These are phyloP conservation scores for Anoura caudifer DNA, from an alignment of 2,113 vertebrate species.

Conservation along the genomic window DNA sequence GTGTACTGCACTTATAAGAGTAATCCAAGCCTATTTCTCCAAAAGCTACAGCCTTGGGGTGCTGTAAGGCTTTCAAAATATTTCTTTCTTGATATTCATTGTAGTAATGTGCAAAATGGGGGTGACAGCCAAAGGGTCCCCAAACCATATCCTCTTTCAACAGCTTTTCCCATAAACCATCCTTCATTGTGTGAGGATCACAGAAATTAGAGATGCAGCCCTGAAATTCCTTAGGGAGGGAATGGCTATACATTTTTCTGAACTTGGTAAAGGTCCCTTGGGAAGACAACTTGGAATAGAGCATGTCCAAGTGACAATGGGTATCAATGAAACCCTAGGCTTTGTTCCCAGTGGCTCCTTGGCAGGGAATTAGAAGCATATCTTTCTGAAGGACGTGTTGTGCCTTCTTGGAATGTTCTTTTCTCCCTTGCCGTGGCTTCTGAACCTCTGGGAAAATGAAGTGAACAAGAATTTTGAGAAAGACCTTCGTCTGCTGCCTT, in stretches of 20 bases:
- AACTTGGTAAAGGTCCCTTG: conserved; percentile 83
- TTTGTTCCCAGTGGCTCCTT: not conserved
- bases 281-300: conserved; percentile 85
- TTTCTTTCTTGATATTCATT: conserved; percentile 78
- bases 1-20: conserved; percentile 85
- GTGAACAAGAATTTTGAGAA: not conserved
- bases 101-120: conserved; percentile 89
- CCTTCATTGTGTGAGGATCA: conserved; percentile 81
- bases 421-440: not conserved
- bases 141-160: conserved; percentile 88
- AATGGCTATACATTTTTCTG: conserved; percentile 68
- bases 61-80: conserved; percentile 84
- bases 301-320: conserved; percentile 91
- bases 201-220: conserved; percentile 91
- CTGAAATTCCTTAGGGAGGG: conserved; percentile 84
- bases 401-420: not conserved
- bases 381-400: not conserved
- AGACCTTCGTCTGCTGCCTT: not conserved
- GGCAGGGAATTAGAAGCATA: rapidly evolving
- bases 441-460: not conserved
- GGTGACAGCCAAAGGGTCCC: conserved; percentile 93
- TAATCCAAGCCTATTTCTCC: conserved; percentile 92
- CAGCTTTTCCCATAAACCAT: conserved; percentile 84
- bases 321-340: conserved; percentile 86
- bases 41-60: conserved; percentile 90